Evolutionary conservation across 2,797 vertebrate species (phyloP).

Genomic region (Erpetoichthys calabaricus): DNA sequence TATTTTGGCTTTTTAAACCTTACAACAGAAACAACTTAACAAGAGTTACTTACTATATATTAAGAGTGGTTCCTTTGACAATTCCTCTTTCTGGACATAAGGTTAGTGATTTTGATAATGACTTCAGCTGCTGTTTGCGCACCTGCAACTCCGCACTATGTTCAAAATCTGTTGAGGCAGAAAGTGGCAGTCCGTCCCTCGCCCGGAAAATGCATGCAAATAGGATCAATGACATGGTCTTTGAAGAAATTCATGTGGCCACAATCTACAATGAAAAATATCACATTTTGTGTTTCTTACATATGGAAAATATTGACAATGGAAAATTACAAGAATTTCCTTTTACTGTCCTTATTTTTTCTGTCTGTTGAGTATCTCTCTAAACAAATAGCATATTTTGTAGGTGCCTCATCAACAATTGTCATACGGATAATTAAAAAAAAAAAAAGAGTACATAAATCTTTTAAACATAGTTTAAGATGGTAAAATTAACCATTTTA

Average conservation of each 20-base stretch:
- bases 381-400: too few relatives aligned
- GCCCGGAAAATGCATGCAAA: constrained; percentile 84
- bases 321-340: too few relatives aligned
- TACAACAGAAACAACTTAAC: too few relatives aligned
- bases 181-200: constrained; percentile 89
- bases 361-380: too few relatives aligned
- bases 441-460: too few relatives aligned
- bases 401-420: too few relatives aligned
- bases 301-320: background rate
- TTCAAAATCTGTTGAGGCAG: constrained; percentile 88
- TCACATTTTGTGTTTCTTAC: too few relatives aligned
- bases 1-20: too few relatives aligned
- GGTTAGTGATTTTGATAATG: constrained; percentile 51
- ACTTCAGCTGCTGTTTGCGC: constrained; percentile 71
- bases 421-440: too few relatives aligned
- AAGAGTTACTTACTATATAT: constrained; percentile 62
- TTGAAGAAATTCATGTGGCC: constrained; percentile 50
- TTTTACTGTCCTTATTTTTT: too few relatives aligned
- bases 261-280: constrained; percentile 37
- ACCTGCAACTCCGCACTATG: constrained; percentile 72
- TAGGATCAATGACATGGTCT: constrained; percentile 89
- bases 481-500: too few relatives aligned
- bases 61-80: constrained; percentile 55
- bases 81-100: constrained; percentile 62
- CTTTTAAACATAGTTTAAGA: too few relatives aligned